Base-by-base conservation (phyloP, 2,797 vertebrate species). In the Neosilurus mollespiculum region DNA sequence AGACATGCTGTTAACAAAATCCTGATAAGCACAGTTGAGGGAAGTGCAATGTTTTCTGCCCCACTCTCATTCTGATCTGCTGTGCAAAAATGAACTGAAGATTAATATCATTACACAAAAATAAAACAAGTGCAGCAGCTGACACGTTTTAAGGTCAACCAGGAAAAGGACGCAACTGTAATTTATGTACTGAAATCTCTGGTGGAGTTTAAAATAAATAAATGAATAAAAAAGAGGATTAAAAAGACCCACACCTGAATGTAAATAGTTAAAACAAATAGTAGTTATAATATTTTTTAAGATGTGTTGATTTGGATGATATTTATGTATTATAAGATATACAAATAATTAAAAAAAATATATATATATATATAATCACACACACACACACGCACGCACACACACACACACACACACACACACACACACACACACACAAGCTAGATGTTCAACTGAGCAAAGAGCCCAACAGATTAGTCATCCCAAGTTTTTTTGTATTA, bases 1-100 rank as follows among this genome's bases (percentile, higher is more conserved):
- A 73, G 37, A 65, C 16, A 58, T 80, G 69, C 9, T 49, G 30
- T 82, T 82, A 78, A 66, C 43, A 82, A 67, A 9, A 7, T 64
- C 58, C 26, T 78, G 22, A 56, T 24, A 22, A n/a, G 34, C 58
- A 66, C 53, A 54, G 61, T 4, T 79, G 24, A 34, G 20, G 22
- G 15, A 71, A 58, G 18, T 14, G 14, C 26, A 71, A 34, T 37
- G 70, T 15, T 77, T 59, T 16, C 66, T 58, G 37, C 12, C 53
- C 61, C 51, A n/a, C 70, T 22, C 43, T 30, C 65, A 20, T 30
- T 26, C 22, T 64, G 20, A 66, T 26, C 67, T 58, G n/a, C 26
- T 54, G 51, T 26, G 15, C 53, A 37, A 43, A 81, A 84, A 62
- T 4, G 22, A 71, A 78, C 26, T 70, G 20, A 10, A 54, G 72